Percentiles rank a stretch among this genome's conserved stretches.
These are phyloP conservation scores for Callyntrura sp. DNA, from an alignment of 2,888 invertebrate species.

Conservation along the genomic window DNA sequence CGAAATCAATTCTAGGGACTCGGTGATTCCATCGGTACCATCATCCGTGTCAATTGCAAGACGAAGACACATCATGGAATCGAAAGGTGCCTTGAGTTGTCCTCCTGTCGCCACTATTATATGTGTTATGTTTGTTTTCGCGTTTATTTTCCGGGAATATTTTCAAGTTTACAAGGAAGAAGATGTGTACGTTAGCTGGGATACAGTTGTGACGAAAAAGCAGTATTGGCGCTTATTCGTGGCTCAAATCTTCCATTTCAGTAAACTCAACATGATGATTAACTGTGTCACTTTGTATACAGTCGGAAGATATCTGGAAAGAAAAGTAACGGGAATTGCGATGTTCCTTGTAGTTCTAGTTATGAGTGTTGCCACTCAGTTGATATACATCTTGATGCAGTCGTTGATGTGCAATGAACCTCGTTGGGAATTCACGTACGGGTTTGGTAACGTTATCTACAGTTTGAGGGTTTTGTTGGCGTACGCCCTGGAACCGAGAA, in stretches of 20 bases:
- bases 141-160: slow-evolving; percentile 26
- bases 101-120: slow-evolving; percentile 42
- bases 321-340: slow-evolving; percentile 64
- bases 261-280: slow-evolving; percentile 30
- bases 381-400: slow-evolving; percentile 59
- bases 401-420: neutral
- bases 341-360: slow-evolving; percentile 65
- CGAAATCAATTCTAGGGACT: neutral
- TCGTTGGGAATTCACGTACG: slow-evolving; percentile 26
- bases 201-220: slow-evolving; percentile 21
- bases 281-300: slow-evolving; percentile 63
- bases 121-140: neutral
- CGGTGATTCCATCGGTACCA: neutral
- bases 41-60: neutral
- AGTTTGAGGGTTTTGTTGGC: slow-evolving; percentile 74
- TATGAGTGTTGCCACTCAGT: slow-evolving; percentile 51
- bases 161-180: neutral
- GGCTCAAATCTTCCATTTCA: slow-evolving; percentile 76
- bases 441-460: slow-evolving; percentile 73
- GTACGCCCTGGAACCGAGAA: slow-evolving; percentile 74
- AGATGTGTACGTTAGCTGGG: slow-evolving; percentile 66
- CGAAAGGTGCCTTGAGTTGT: slow-evolving; percentile 30
- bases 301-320: slow-evolving; percentile 74
- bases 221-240: slow-evolving; percentile 75
- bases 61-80: slow-evolving; percentile 45